A percentile compares a stretch with the other conserved stretches of the same genome.
Evolutionary conservation across 2,888 invertebrate genomes (phyloP).

Genomic region (Coleophora flavipennella): DNA sequence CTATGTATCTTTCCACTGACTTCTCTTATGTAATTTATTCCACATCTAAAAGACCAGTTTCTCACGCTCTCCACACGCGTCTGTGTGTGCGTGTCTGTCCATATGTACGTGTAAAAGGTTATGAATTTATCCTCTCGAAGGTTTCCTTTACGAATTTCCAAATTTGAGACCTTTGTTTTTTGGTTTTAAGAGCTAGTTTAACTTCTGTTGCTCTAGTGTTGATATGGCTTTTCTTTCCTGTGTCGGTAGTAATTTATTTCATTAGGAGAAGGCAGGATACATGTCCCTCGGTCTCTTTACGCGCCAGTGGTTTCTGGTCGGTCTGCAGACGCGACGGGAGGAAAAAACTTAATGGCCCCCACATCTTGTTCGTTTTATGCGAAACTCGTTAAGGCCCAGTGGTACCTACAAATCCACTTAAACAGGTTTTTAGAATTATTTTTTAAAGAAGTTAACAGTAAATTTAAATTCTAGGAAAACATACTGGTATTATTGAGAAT

Average conservation of each 20-base stretch:
- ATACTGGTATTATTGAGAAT: no score
- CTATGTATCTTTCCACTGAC: constrained; percentile 21
- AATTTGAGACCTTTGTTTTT: constrained; percentile 9
- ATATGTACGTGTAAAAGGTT: constrained; percentile 40
- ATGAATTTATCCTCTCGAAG: constrained; percentile 45
- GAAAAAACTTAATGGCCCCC: constrained; percentile 50
- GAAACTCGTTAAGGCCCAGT: constrained; percentile 56
- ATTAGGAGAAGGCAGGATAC: constrained; percentile 69
- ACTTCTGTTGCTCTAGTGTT: constrained; percentile 13
- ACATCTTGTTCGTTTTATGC: constrained; percentile 53
- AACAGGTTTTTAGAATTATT: no score
- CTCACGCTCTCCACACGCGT: constrained; percentile 36
- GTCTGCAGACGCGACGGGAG: constrained; percentile 52
- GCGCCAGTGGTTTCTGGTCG: constrained; percentile 52
- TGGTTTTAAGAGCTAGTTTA: constrained; percentile 3
- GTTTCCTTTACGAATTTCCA: neutral
- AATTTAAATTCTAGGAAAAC: no score
- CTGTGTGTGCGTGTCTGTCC: constrained; percentile 25
- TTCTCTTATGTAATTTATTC: constrained; percentile 33
- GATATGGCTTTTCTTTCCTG: constrained; percentile 24
- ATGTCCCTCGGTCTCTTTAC: constrained; percentile 67
- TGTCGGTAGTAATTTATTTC: constrained; percentile 55
- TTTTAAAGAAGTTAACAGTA: no score
- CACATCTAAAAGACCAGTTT: constrained; percentile 25
- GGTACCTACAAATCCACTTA: no score